These are phyloP conservation scores for Chrysolina americana DNA, from an alignment of 2,888 invertebrate species.

Conservation along the genomic window DNA sequence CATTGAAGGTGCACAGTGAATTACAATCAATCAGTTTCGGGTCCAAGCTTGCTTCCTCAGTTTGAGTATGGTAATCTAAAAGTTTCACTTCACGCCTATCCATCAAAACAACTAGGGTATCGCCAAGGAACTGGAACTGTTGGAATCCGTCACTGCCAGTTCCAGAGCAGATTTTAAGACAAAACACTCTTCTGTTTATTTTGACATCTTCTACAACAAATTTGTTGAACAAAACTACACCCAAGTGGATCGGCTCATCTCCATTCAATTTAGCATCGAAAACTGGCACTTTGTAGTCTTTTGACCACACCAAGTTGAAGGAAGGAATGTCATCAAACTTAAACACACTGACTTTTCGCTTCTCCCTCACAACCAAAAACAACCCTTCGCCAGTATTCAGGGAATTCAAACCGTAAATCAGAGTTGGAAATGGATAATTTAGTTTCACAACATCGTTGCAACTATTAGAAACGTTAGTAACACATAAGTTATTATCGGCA, in stretches of 20 bases:
- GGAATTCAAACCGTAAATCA: slow-evolving; percentile 45
- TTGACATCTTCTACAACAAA: slow-evolving; percentile 49
- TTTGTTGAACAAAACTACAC: slow-evolving; percentile 42
- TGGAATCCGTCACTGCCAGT: slow-evolving; percentile 43
- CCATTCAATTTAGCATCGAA: slow-evolving; percentile 53
- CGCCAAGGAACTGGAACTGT: slow-evolving; percentile 50
- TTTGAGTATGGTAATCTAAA: slow-evolving; percentile 46
- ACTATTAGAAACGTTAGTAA: slow-evolving; percentile 37
- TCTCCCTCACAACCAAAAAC: slow-evolving; percentile 47
- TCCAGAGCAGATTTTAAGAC: slow-evolving; percentile 30
- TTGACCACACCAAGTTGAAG: slow-evolving; percentile 26
- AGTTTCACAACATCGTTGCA: slow-evolving; percentile 27
- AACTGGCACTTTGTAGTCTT: slow-evolving; percentile 36
- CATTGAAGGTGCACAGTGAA: slow-evolving; percentile 50
- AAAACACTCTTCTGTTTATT: slow-evolving; percentile 37
- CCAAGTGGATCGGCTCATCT: slow-evolving; percentile 39
- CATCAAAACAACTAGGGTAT: slow-evolving; percentile 49
- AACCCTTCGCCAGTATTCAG: slow-evolving; percentile 32
- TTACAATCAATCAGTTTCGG: slow-evolving; percentile 54
- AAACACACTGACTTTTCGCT: slow-evolving; percentile 39
- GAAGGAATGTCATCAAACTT: slow-evolving; percentile 34
- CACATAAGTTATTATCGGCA: slow-evolving; percentile 43
- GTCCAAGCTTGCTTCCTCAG: slow-evolving; percentile 43
- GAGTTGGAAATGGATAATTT: slow-evolving; percentile 26
- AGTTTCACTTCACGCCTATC: slow-evolving; percentile 47